These are phyloP conservation scores for Parus major DNA, from an alignment of 2,113 vertebrate species.

Conservation along the genomic window DNA sequence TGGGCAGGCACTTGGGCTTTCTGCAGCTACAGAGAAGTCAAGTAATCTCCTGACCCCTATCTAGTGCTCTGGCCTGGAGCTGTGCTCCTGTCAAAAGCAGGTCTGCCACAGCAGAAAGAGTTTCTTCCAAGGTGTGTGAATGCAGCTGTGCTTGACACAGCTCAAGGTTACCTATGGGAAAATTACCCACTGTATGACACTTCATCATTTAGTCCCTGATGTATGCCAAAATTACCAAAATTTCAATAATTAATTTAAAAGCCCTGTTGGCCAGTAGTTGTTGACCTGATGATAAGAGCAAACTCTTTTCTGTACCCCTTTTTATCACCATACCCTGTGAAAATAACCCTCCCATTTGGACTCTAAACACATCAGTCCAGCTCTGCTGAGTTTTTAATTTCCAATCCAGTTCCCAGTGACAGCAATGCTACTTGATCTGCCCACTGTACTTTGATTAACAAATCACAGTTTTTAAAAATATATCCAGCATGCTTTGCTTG, in stretches of 20 bases:
- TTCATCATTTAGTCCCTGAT: neutral
- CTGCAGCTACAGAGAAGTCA: neutral
- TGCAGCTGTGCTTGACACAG: neutral
- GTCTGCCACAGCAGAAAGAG: neutral
- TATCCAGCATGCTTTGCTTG: neutral
- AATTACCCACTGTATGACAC: neutral
- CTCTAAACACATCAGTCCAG: neutral
- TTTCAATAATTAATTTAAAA: neutral
- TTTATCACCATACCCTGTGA: neutral
- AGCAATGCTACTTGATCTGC: slow-evolving; percentile 11
- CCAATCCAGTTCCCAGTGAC: slow-evolving; percentile 24
- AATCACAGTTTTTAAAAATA: slow-evolving; percentile 18
- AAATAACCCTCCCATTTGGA: neutral
- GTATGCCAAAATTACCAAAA: neutral
- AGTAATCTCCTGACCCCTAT: neutral
- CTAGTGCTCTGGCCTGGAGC: neutral
- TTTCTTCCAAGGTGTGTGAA: neutral
- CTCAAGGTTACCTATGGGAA: neutral
- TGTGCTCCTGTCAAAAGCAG: neutral
- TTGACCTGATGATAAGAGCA: neutral
- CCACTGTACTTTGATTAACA: slow-evolving; percentile 3
- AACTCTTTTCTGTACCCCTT: neutral
- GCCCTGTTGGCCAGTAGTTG: neutral
- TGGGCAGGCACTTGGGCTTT: neutral
- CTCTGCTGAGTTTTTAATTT: slow-evolving; percentile 26